A percentile compares a stretch with the other conserved stretches of the same genome.
These are phyloP conservation scores for Rotaria macrura DNA, from an alignment of 2,888 invertebrate genomes.

Conservation along the genomic window DNA sequence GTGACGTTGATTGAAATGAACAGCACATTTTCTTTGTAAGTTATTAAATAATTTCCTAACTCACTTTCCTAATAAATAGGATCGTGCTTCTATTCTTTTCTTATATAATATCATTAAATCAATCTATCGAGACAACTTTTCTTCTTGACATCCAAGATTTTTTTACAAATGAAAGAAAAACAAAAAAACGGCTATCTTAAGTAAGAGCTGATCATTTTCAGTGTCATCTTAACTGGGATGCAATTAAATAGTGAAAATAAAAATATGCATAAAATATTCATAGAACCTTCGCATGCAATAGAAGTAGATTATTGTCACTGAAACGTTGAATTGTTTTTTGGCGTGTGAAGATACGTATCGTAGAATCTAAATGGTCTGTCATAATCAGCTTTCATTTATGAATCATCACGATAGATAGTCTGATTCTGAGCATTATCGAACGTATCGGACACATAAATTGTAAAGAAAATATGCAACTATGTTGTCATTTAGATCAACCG, in stretches of 20 bases:
- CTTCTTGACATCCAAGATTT: too few species aligned
- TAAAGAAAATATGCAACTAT: too few species aligned
- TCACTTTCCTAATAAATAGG: not conserved
- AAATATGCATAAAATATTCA: not conserved
- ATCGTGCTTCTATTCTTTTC: not conserved
- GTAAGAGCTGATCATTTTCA: too few species aligned
- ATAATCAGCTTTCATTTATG: not conserved
- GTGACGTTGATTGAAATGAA: not conserved
- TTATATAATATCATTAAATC: not conserved
- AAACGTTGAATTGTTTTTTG: not conserved
- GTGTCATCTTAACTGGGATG: not conserved
- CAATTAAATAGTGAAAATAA: not conserved
- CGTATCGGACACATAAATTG: too few species aligned
- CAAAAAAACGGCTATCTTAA: not conserved
- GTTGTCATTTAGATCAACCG: too few species aligned
- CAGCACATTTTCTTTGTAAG: not conserved
- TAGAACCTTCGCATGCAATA: not conserved
- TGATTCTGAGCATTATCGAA: not conserved
- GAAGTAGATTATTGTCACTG: not conserved
- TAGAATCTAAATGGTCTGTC: not conserved
- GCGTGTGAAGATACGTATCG: not conserved
- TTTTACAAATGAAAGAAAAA: too few species aligned
- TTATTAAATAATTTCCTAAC: not conserved
- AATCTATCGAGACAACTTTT: not conserved
- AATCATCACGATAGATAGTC: not conserved